Conservation (phyloP, 2,113 vertebrate genomes). For the Ceyx melanurus region DNA sequence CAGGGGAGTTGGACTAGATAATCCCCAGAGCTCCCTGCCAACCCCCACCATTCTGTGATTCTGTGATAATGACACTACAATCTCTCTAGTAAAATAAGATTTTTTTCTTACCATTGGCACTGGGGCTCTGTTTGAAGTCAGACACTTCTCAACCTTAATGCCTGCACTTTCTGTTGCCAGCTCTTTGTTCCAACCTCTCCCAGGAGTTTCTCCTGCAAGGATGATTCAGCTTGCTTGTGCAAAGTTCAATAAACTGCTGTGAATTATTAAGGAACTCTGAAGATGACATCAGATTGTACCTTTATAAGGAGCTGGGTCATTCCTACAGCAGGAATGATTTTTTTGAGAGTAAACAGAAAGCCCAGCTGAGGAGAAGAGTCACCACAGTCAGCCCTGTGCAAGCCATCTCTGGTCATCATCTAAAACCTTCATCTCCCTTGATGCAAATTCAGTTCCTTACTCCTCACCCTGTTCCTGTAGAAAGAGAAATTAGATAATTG, state of each 20-base stretch:
- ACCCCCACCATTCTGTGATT: too few species aligned
- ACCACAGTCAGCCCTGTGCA: background rate
- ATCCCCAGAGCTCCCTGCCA: too few species aligned
- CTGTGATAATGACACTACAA: background rate
- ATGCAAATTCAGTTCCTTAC: background rate
- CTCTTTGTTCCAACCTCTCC: background rate
- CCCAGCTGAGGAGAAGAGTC: background rate
- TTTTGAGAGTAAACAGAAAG: background rate
- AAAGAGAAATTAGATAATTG: background rate
- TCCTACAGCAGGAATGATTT: background rate
- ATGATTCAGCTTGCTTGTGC: background rate
- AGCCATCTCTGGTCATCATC: background rate
- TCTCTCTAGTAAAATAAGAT: background rate
- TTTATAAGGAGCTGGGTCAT: background rate
- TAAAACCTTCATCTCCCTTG: background rate
- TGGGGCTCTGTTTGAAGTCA: background rate
- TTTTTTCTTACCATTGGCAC: background rate
- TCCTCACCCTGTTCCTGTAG: background rate
- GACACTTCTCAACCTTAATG: background rate
- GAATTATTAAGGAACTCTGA: background rate
- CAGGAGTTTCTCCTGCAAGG: background rate
- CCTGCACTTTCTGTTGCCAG: background rate
- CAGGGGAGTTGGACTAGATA: too few species aligned
- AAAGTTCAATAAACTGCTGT: background rate
- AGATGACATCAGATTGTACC: background rate